These are phyloP conservation scores for Mola mola DNA, from an alignment of 2,113 vertebrate species.

Conservation along the genomic window DNA sequence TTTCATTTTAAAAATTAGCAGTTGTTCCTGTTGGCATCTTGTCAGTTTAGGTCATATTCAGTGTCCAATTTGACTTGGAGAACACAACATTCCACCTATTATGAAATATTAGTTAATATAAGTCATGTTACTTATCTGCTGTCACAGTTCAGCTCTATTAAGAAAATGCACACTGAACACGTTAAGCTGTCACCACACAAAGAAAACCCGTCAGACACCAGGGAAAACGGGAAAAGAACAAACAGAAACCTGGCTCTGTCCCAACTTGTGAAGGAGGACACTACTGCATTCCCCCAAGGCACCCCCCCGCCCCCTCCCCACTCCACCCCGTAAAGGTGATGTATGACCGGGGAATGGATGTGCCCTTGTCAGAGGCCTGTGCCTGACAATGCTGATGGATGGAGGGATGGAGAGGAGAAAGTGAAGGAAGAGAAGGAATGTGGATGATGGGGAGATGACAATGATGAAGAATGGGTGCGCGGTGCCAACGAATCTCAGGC, in stretches of 20 bases:
- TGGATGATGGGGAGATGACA: slow-evolving; percentile 75
- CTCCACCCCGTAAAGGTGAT: slow-evolving; percentile 72
- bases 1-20: too few species aligned
- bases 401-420: slow-evolving; percentile 55
- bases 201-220: slow-evolving; percentile 50
- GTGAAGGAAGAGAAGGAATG: slow-evolving; percentile 66
- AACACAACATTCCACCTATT: too few species aligned
- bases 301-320: slow-evolving; percentile 2
- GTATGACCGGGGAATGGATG: slow-evolving; percentile 69
- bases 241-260: slow-evolving; percentile 56
- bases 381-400: slow-evolving; percentile 76
- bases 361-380: slow-evolving; percentile 77
- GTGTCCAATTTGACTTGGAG: too few species aligned
- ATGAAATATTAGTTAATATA: too few species aligned
- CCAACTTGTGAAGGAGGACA: slow-evolving; percentile 76
- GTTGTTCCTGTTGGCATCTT: too few species aligned
- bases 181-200: slow-evolving; percentile 31
- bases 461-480: slow-evolving; percentile 61
- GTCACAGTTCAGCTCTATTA: too few species aligned
- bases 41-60: too few species aligned
- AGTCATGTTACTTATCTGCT: too few species aligned
- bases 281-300: neutral
- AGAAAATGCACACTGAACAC: too few species aligned
- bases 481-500: slow-evolving; percentile 64
- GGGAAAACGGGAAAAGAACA: slow-evolving; percentile 44